A percentile compares a stretch with the other conserved stretches of the same genome.
Evolutionary conservation across 2,113 vertebrate genomes (phyloP).

Genomic region (Malurus elegans): DNA sequence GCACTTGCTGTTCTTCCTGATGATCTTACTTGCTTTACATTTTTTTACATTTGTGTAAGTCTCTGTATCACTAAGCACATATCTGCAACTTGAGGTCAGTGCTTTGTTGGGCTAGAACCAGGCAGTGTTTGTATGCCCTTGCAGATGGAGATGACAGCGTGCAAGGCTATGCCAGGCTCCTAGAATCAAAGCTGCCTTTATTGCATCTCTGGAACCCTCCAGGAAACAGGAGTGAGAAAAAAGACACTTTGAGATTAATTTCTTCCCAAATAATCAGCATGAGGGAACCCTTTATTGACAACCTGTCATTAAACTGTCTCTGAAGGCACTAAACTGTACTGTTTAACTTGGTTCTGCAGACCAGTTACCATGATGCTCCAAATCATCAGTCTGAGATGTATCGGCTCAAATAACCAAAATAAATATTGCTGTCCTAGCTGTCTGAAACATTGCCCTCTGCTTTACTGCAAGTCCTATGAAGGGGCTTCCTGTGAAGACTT

Average conservation of each 20-base stretch:
- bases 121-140: neutral
- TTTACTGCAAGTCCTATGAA: neutral
- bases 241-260: rapidly evolving
- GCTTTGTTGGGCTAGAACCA: neutral
- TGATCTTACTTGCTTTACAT: neutral
- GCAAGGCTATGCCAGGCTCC: neutral
- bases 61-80: neutral
- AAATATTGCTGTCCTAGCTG: neutral
- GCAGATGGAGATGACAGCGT: neutral
- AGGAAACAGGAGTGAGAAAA: neutral
- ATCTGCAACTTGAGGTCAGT: neutral
- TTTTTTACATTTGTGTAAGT: neutral
- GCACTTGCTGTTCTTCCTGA: neutral
- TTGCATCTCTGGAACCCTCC: neutral
- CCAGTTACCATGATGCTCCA: neutral
- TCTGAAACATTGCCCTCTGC: neutral
- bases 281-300: neutral
- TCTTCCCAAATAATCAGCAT: neutral
- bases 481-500: neutral
- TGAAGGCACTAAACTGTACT: neutral
- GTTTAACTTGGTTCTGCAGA: neutral
- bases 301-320: neutral
- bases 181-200: neutral
- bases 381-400: neutral
- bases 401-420: neutral